phyloP scores from a whole-genome alignment of 1,140 invertebrate species.

The Phocides pigmalion region DNA sequence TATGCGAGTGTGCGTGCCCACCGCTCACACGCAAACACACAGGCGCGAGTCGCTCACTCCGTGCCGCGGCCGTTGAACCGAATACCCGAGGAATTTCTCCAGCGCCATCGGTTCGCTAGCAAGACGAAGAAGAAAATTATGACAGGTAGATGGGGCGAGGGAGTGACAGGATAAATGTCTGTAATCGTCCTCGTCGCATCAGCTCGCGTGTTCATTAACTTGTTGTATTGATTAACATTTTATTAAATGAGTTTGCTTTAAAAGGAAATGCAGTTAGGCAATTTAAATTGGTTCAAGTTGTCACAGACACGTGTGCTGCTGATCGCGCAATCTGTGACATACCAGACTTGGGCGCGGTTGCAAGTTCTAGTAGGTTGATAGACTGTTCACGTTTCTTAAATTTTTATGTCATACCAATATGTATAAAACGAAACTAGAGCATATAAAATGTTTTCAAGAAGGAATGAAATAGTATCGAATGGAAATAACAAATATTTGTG shows the following conservation, averaged over 20 bases:
- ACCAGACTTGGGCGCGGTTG: constrained; percentile 59
- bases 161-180: constrained; percentile 17
- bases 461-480: not conserved
- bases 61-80: constrained; percentile 79
- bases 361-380: constrained; percentile 28
- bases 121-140: constrained; percentile 42
- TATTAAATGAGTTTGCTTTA: not conserved
- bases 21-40: constrained; percentile 56
- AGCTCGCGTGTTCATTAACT: not conserved
- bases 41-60: constrained; percentile 54
- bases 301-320: constrained; percentile 52
- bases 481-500: too few species aligned
- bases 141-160: constrained; percentile 32
- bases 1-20: constrained; percentile 62
- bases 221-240: not conserved
- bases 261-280: not conserved
- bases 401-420: constrained; percentile 5
- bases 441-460: not conserved
- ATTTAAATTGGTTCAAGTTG: constrained; percentile 7
- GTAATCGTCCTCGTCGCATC: constrained; percentile 1
- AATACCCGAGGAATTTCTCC: constrained; percentile 81
- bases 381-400: constrained; percentile 18
- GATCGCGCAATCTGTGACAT: constrained; percentile 59
- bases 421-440: not conserved
- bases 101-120: constrained; percentile 42